Evolutionary conservation across 2,113 vertebrate species (phyloP).

Genomic region (Coreoperca whiteheadi): DNA sequence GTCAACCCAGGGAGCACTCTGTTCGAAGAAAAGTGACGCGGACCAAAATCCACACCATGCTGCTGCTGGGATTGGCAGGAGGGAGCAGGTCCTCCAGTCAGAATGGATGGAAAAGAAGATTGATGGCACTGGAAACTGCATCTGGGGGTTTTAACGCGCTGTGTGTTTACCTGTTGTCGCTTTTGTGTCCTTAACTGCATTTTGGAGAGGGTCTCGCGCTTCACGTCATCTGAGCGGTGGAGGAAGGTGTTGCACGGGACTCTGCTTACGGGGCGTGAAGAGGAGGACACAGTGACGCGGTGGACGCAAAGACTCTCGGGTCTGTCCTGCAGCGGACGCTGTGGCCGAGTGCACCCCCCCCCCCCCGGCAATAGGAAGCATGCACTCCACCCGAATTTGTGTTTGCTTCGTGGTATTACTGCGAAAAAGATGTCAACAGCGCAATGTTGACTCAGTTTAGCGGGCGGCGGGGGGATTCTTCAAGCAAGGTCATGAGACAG

Average conservation of each 20-base stretch:
- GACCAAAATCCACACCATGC: conserved; percentile 81
- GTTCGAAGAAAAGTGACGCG: conserved; percentile 71
- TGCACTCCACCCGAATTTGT: conserved; percentile 37
- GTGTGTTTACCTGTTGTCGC: conserved; percentile 69
- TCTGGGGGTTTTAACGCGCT: conserved; percentile 49
- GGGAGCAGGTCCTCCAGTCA: conserved; percentile 66
- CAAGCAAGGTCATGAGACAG: conserved; percentile 15
- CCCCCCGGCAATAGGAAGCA: conserved; percentile 56
- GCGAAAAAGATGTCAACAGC: conserved; percentile 34
- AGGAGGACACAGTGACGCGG: conserved; percentile 12
- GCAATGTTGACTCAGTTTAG: conserved; percentile 28
- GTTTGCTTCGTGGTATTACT: conserved; percentile 43
- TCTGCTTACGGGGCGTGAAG: neutral
- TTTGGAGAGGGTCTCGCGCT: conserved; percentile 28
- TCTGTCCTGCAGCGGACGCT: conserved; percentile 41
- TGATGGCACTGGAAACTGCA: conserved; percentile 44
- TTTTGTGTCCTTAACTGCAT: conserved; percentile 68
- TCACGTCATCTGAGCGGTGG: neutral
- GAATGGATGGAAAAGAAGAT: conserved; percentile 58
- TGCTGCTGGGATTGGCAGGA: conserved; percentile 73
- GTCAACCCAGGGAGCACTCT: conserved; percentile 84
- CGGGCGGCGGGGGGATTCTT: neutral
- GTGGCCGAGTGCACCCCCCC: conserved; percentile 21
- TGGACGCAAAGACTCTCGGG: neutral
- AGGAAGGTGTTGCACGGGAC: neutral